These are phyloP conservation scores for Drosophila rufa DNA, from an alignment of 1,140 invertebrate species.

Conservation along the genomic window DNA sequence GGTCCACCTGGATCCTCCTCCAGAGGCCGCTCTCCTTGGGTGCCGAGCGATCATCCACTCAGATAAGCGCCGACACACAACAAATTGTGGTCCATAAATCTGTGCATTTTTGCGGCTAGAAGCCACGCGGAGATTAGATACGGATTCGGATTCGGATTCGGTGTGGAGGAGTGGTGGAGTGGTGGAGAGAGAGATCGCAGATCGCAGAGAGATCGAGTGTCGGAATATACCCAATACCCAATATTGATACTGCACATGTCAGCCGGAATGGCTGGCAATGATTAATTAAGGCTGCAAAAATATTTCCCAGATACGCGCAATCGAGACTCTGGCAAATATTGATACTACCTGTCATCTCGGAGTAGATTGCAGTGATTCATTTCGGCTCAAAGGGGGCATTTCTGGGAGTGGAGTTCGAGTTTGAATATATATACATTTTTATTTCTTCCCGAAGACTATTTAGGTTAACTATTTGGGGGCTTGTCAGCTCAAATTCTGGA, in stretches of 20 bases:
- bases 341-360: constrained; percentile 3
- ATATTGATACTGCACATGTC: constrained; percentile 26
- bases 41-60: constrained; percentile 7
- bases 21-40: neutral
- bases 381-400: neutral
- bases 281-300: constrained; percentile 25
- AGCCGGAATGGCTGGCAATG: constrained; percentile 10
- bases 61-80: constrained; percentile 68
- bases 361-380: constrained; percentile 6
- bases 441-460: neutral
- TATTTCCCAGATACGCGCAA: constrained; percentile 19
- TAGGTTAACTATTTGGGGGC: neutral
- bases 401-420: constrained; percentile 1
- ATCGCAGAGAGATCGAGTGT: neutral
- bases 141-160: neutral
- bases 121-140: constrained; percentile 34
- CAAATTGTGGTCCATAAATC: constrained; percentile 72
- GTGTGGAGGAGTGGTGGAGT: constrained; percentile 1
- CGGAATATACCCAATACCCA: constrained; percentile 7
- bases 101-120: constrained; percentile 23
- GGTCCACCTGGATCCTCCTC: neutral
- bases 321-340: constrained; percentile 16
- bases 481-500: neutral
- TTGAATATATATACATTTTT: neutral
- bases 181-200: neutral